phyloP scores from a whole-genome alignment of 2,113 vertebrate genomes.

The Nestor notabilis region DNA sequence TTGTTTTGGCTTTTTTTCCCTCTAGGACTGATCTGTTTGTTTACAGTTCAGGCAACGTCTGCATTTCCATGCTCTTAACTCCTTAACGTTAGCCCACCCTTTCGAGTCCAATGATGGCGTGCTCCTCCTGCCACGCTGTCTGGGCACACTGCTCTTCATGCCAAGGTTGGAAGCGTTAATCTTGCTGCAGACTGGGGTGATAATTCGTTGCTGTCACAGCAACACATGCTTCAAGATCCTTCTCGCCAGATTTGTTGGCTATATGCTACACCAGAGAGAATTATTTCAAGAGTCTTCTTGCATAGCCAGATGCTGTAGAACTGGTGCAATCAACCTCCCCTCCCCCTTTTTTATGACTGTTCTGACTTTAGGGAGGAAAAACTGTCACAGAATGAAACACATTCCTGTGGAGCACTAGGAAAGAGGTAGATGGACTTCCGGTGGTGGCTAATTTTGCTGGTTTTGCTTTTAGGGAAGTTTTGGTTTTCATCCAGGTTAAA shows the following conservation, averaged over 20 bases:
- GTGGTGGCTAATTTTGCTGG: not conserved
- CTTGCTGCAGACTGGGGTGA: slow-evolving; percentile 60
- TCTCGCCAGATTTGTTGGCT: slow-evolving; percentile 65
- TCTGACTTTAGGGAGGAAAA: slow-evolving; percentile 40
- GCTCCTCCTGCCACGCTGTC: not conserved
- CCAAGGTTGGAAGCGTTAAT: slow-evolving; percentile 66
- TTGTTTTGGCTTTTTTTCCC: not conserved
- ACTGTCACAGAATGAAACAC: not conserved
- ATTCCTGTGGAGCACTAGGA: not conserved
- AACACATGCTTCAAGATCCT: slow-evolving; percentile 64
- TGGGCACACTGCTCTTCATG: slow-evolving; percentile 36
- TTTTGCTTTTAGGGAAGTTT: not conserved
- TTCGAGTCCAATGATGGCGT: not conserved
- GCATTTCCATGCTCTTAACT: not conserved
- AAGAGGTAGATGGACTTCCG: not conserved
- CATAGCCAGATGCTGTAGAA: slow-evolving; percentile 62
- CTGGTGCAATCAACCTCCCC: slow-evolving; percentile 8
- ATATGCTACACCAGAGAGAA: slow-evolving; percentile 56
- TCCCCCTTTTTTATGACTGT: slow-evolving; percentile 32
- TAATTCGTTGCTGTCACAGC: slow-evolving; percentile 70
- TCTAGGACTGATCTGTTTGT: slow-evolving; percentile 25
- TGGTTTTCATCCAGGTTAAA: not conserved
- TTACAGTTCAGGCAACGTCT: slow-evolving; percentile 33
- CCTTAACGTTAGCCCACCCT: not conserved
- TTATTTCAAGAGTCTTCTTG: slow-evolving; percentile 62